These are phyloP conservation scores for Emydoidea blandingii DNA, from an alignment of 2,797 vertebrate species.

Conservation along the genomic window DNA sequence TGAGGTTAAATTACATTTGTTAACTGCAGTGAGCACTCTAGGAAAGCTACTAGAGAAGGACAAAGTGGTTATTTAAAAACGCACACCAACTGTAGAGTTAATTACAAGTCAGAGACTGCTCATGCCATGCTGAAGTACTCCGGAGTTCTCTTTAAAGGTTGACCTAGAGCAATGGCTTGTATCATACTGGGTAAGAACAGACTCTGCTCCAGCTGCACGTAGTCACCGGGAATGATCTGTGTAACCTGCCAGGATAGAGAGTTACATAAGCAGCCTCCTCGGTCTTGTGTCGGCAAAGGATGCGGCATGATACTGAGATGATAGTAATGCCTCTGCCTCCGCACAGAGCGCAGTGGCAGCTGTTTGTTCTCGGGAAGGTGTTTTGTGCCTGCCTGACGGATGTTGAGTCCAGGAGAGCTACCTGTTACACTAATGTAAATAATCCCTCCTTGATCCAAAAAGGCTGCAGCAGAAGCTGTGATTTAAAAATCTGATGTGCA, in stretches of 20 bases:
- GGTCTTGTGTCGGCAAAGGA: not conserved
- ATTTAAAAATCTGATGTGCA: too few species aligned
- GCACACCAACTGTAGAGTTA: not conserved
- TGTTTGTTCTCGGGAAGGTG: not conserved
- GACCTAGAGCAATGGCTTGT: not conserved
- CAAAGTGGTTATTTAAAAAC: not conserved
- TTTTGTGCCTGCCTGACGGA: not conserved
- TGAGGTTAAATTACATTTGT: not conserved
- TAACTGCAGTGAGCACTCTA: accelerated
- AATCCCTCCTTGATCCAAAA: not conserved
- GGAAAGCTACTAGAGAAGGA: not conserved
- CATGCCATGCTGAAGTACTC: accelerated
- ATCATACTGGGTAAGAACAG: accelerated
- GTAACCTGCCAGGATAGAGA: not conserved
- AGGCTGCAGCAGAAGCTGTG: not conserved
- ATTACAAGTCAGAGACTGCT: not conserved
- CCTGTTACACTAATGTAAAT: not conserved
- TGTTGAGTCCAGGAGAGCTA: not conserved
- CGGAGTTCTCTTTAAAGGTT: not conserved
- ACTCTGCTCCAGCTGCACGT: not conserved
- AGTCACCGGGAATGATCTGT: not conserved
- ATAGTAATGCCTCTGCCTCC: not conserved
- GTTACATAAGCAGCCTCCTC: not conserved
- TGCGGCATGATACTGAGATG: not conserved
- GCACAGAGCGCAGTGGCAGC: not conserved